Evolutionary conservation across 2,888 invertebrate species (phyloP).

Genomic region (Luperina nickerlii): DNA sequence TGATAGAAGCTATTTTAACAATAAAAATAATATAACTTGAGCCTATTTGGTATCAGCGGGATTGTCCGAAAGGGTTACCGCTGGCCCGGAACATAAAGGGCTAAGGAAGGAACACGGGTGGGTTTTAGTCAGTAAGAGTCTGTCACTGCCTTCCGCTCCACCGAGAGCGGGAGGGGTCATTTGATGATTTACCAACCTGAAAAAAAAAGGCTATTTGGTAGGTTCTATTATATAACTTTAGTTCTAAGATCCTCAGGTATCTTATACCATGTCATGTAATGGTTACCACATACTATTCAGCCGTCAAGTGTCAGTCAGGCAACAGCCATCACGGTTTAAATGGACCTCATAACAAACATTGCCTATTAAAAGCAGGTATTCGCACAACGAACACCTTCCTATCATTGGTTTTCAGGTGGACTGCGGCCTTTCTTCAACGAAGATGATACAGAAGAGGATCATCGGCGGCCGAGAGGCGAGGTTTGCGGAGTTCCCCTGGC

Average conservation of each 20-base stretch:
- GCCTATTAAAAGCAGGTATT: not conserved
- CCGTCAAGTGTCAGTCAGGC: not conserved
- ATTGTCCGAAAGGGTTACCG: too few relatives aligned
- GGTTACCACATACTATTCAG: not conserved
- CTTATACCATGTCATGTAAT: not conserved
- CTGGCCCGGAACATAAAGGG: too few relatives aligned
- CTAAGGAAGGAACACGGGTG: too few relatives aligned
- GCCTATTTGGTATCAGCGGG: too few relatives aligned
- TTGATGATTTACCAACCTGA: too few relatives aligned
- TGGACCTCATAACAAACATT: not conserved
- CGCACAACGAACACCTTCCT: too few relatives aligned
- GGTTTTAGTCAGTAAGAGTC: too few relatives aligned
- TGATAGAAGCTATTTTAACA: too few relatives aligned
- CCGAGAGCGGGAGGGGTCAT: too few relatives aligned
- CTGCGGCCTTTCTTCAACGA: constrained; percentile 92
- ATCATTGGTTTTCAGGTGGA: constrained; percentile 83
- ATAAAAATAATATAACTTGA: not conserved
- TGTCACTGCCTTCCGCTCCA: too few relatives aligned
- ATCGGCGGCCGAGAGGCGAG: constrained; percentile 95
- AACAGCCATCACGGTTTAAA: too few relatives aligned
- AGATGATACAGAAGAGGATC: constrained; percentile 93
- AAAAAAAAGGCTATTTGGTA: not conserved
- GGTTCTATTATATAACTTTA: not conserved
- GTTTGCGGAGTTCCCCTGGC: constrained; percentile 96
- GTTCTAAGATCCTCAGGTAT: not conserved